Conservation (phyloP, 2,797 vertebrate genomes). For the Hypotaenidia philippensis region DNA sequence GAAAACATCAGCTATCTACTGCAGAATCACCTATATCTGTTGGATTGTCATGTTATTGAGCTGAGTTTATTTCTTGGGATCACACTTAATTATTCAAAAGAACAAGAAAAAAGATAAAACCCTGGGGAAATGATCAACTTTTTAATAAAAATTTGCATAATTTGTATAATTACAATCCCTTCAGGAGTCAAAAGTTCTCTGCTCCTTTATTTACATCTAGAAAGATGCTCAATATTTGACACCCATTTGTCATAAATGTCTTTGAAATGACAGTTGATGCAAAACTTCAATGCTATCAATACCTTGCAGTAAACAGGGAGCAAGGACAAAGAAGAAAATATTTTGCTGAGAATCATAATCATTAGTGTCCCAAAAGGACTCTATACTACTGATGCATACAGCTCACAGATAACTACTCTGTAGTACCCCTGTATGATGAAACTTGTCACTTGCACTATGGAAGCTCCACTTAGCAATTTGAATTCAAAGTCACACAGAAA, state of each 20-base stretch:
- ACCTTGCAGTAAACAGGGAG: background rate
- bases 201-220: background rate
- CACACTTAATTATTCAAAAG: conserved; percentile 25
- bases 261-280: background rate
- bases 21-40: background rate
- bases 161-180: background rate
- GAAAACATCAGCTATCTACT: background rate
- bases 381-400: background rate
- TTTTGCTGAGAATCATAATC: background rate
- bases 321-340: background rate
- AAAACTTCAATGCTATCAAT: background rate
- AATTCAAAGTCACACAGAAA: background rate
- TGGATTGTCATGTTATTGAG: background rate
- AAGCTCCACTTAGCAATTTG: background rate
- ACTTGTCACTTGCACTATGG: background rate
- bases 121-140: background rate
- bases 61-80: conserved; percentile 22
- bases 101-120: background rate
- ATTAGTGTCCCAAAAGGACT: background rate
- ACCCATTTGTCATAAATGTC: background rate
- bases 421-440: background rate
- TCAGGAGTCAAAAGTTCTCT: background rate
- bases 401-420: background rate
- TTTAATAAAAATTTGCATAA: conserved; percentile 6
- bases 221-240: background rate